These are phyloP conservation scores for Plebejus anna DNA, from an alignment of 2,888 invertebrate species.

Conservation along the genomic window DNA sequence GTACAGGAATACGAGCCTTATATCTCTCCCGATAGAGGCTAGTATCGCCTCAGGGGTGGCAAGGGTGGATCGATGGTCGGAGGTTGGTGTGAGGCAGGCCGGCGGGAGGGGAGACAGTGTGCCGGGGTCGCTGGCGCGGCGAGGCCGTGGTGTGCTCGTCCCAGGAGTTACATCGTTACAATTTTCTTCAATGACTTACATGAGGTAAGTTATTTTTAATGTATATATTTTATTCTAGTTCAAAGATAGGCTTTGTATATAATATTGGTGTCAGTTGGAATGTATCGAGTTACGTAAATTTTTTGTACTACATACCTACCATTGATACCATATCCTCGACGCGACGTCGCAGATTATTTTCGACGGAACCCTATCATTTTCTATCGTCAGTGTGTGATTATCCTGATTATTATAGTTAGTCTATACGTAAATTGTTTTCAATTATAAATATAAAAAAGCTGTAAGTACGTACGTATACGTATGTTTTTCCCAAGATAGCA, in stretches of 20 bases:
- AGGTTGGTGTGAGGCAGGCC: constrained; percentile 49
- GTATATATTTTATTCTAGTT: not conserved
- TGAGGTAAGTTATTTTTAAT: constrained; percentile 2
- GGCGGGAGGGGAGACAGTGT: constrained; percentile 50
- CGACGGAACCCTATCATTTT: not conserved
- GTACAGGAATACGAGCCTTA: constrained; percentile 46
- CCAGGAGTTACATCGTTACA: constrained; percentile 10
- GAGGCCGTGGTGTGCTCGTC: constrained; percentile 48
- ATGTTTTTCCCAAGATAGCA: too few species aligned
- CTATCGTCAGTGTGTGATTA: not conserved
- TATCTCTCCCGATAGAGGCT: constrained; percentile 41
- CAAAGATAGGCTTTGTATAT: not conserved
- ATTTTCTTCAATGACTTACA: not conserved
- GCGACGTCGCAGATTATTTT: not conserved
- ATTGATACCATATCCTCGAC: not conserved
- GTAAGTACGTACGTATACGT: too few species aligned
- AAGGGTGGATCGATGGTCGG: constrained; percentile 68
- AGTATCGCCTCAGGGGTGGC: constrained; percentile 35
- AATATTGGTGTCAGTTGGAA: not conserved
- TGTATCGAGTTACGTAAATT: not conserved
- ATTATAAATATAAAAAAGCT: too few species aligned
- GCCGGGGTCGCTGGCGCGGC: constrained; percentile 51
- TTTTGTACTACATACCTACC: not conserved
- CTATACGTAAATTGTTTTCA: too few species aligned
- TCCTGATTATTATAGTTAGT: too few species aligned